Evolutionary conservation across 2,113 vertebrate genomes (phyloP).

Genomic region (Amazona vittata): DNA sequence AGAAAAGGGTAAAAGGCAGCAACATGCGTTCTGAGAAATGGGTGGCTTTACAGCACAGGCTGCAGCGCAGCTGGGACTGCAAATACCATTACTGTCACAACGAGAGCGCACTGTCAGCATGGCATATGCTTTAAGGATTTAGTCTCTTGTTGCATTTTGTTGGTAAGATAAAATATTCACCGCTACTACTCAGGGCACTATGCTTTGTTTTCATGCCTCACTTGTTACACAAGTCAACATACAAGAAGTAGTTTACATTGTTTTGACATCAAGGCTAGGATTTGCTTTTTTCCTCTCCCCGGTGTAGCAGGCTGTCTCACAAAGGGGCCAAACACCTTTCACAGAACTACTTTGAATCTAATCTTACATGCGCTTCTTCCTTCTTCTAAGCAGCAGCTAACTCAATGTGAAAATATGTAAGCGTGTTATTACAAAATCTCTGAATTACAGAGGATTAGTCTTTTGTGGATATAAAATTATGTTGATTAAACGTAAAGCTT

Average conservation of each 20-base stretch:
- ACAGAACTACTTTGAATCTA: background rate
- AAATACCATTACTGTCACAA: slow-evolving; percentile 6
- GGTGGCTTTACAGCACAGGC: background rate
- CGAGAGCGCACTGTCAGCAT: background rate
- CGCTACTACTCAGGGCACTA: background rate
- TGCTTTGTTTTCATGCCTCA: background rate
- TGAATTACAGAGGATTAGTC: background rate
- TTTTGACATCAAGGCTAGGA: background rate
- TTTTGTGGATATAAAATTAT: background rate
- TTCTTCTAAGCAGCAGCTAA: background rate
- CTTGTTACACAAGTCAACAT: slow-evolving; percentile 7
- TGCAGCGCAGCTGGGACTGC: background rate
- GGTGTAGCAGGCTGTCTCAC: background rate
- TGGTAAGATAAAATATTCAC: slow-evolving; percentile 38
- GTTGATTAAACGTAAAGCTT: background rate
- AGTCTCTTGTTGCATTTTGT: background rate
- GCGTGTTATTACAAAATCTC: background rate
- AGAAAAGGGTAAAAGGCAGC: background rate
- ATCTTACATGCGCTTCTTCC: background rate
- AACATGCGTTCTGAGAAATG: background rate
- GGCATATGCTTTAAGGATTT: background rate
- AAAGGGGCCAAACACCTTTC: background rate
- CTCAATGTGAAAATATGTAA: background rate
- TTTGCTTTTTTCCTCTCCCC: background rate
- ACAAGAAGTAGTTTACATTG: slow-evolving; percentile 9